Percentiles rank a stretch among this genome's conserved stretches.
phyloP scores from a whole-genome alignment of 2,113 vertebrate species.

The Macquaria ambigua region DNA sequence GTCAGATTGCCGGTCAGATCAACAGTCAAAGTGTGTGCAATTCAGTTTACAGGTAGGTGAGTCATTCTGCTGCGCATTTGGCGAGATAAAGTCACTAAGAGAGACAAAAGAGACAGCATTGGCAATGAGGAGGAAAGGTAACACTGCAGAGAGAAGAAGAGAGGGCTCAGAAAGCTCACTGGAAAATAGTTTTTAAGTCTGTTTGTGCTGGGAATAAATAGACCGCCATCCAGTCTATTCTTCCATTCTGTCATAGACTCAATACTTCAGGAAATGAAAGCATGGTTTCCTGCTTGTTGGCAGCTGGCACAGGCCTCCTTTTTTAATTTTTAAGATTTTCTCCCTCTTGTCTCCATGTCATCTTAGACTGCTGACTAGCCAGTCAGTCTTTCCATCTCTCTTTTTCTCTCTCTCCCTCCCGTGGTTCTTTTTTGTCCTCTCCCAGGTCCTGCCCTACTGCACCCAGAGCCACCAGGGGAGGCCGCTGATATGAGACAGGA shows the following conservation, averaged over 20 bases:
- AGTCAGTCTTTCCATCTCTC: conserved; percentile 46
- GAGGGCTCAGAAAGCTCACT: not conserved
- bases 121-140: not conserved
- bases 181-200: conserved; percentile 18
- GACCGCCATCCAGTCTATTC: conserved; percentile 4
- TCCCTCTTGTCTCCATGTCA: conserved; percentile 14
- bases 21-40: conserved; percentile 27
- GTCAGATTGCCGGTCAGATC: conserved; percentile 25
- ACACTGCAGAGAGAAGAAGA: not conserved
- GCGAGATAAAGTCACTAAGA: not conserved
- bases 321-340: conserved; percentile 35
- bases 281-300: conserved; percentile 55
- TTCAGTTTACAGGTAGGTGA: conserved; percentile 38
- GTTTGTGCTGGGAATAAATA: conserved; percentile 42
- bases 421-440: conserved; percentile 9
- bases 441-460: conserved; percentile 42
- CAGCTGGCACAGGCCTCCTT: not conserved
- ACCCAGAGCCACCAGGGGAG: conserved; percentile 33
- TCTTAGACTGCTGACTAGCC: conserved; percentile 26
- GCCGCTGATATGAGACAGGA: conserved; percentile 60
- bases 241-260: conserved; percentile 61
- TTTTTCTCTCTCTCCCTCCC: not conserved
- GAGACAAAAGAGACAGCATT: conserved; percentile 6
- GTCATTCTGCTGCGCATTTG: conserved; percentile 1
- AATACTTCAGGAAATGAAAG: conserved; percentile 62